Evolutionary conservation across 2,113 vertebrate genomes (phyloP).

Genomic region (Arvicanthis niloticus): DNA sequence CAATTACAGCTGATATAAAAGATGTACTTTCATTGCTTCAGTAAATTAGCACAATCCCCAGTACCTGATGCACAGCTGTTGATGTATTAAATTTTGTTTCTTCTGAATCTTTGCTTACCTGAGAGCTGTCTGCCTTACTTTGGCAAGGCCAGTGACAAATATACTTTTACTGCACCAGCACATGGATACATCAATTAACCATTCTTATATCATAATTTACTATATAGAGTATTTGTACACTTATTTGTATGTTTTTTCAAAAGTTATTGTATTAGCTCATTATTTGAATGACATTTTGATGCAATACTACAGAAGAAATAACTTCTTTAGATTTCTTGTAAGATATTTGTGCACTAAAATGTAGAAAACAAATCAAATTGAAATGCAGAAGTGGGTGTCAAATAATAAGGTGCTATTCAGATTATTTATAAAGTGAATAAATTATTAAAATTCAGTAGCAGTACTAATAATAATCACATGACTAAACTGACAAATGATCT

Average conservation of each 20-base stretch:
- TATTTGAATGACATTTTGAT: not conserved
- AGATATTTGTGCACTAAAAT: not conserved
- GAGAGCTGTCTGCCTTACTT: not conserved
- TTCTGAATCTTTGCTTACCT: not conserved
- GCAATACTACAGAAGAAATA: not conserved
- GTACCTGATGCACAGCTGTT: not conserved
- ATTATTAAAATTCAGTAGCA: not conserved
- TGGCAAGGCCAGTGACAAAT: not conserved
- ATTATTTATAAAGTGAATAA: not conserved
- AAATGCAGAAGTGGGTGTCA: not conserved
- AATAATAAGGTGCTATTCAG: not conserved
- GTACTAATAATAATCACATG: not conserved
- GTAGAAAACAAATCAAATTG: not conserved
- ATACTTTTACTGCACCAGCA: rapidly evolving
- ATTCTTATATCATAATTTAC: not conserved
- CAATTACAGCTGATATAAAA: not conserved
- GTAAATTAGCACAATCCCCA: not conserved
- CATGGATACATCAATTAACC: not conserved
- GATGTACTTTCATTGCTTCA: not conserved
- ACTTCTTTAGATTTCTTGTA: not conserved
- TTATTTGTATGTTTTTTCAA: rapidly evolving
- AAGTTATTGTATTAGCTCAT: not conserved
- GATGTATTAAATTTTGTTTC: not conserved
- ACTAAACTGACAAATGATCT: not conserved
- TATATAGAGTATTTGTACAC: not conserved